Evolutionary conservation across 2,888 invertebrate species (phyloP).

Genomic region (Sicus ferrugineus): DNA sequence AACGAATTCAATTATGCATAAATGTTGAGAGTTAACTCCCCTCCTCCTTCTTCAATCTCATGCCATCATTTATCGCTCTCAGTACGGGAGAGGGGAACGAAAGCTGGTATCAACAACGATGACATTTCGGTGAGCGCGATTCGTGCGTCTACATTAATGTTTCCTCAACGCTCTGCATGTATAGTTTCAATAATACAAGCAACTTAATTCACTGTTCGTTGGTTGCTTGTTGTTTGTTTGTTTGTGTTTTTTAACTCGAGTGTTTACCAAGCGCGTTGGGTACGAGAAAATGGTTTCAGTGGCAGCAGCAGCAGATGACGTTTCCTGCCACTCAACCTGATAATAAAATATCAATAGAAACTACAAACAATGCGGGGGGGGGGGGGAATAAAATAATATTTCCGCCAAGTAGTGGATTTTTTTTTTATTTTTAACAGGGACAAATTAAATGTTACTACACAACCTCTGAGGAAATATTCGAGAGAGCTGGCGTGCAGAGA

Average conservation of each 20-base stretch:
- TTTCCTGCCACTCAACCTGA: background rate
- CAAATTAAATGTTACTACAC: constrained; percentile 29
- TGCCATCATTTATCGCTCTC: background rate
- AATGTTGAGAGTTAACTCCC: no score
- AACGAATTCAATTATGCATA: no score
- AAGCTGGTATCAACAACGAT: constrained; percentile 4
- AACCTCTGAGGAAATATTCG: constrained; percentile 43
- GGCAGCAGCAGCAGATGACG: background rate
- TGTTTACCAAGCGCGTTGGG: constrained; percentile 33
- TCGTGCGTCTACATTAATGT: constrained; percentile 29
- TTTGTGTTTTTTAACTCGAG: constrained; percentile 25
- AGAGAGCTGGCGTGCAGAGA: background rate
- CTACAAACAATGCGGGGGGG: background rate
- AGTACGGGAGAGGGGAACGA: background rate
- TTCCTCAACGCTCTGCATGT: constrained; percentile 17
- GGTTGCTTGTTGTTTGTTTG: constrained; percentile 36
- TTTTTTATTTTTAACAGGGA: background rate
- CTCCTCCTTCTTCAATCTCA: background rate
- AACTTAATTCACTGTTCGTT: constrained; percentile 21
- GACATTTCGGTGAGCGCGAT: constrained; percentile 1
- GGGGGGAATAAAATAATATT: background rate
- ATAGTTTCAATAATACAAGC: constrained; percentile 7
- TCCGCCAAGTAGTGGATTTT: background rate
- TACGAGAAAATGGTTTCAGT: background rate
- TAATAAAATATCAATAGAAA: constrained; percentile 12